Evolutionary conservation across 2,113 vertebrate species (phyloP).

Genomic region (Sinocyclocheilus maitianheensis): DNA sequence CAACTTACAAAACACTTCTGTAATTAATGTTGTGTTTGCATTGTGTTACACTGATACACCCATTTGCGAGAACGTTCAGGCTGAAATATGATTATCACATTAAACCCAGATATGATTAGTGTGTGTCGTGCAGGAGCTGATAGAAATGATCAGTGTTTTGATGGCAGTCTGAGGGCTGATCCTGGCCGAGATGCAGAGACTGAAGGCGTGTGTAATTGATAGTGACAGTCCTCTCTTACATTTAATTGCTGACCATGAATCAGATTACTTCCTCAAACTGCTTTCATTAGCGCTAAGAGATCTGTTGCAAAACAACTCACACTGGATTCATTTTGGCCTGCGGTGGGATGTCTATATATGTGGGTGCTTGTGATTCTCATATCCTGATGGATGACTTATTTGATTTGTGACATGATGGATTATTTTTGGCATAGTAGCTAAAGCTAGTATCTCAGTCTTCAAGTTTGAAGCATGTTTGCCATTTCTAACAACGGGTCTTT

Average conservation of each 20-base stretch:
- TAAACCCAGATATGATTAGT: conserved; percentile 68
- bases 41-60: conserved; percentile 27
- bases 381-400: conserved; percentile 3
- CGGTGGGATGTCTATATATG: conserved; percentile 5
- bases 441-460: background rate
- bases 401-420: background rate
- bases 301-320: background rate
- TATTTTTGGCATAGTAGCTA: background rate
- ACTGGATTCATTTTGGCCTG: conserved; percentile 13
- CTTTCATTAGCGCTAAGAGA: conserved; percentile 69
- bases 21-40: conserved; percentile 37
- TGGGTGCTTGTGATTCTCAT: conserved; percentile 6
- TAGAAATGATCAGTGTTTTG: conserved; percentile 72
- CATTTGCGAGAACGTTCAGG: conserved; percentile 7
- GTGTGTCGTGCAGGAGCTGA: conserved; percentile 65
- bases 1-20: background rate
- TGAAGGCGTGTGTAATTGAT: conserved; percentile 78
- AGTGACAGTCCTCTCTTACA: conserved; percentile 75
- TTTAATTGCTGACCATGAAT: conserved; percentile 80
- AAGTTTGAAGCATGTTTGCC: background rate
- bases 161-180: conserved; percentile 58
- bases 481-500: background rate
- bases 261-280: conserved; percentile 80
- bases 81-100: conserved; percentile 31
- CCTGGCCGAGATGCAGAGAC: conserved; percentile 56